Conservation (phyloP, 2,113 vertebrate species). For the Tretioscincus oriximinensis region DNA sequence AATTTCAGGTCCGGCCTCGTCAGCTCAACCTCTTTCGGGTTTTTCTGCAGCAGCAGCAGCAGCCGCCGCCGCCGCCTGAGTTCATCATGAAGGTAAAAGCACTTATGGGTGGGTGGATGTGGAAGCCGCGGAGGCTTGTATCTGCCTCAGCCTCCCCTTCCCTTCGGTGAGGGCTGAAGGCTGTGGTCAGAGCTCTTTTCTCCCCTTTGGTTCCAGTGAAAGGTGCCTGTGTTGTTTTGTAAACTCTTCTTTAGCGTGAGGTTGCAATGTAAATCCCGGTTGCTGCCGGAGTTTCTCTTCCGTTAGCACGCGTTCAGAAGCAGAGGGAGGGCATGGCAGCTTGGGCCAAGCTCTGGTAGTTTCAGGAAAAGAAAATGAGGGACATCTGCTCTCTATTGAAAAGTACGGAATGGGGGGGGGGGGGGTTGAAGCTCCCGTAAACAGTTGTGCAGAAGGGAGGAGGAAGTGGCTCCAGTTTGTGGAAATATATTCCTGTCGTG, state of each 20-base stretch:
- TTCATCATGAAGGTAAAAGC: conserved; percentile 77
- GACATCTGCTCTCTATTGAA: conserved; percentile 28
- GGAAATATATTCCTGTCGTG: background rate
- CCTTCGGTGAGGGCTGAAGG: conserved; percentile 10
- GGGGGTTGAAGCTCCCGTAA: conserved; percentile 11
- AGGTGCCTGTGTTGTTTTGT: background rate
- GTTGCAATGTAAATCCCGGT: background rate
- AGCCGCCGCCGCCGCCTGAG: conserved; percentile 65
- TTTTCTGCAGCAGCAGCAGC: conserved; percentile 62
- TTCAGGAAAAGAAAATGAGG: conserved; percentile 46
- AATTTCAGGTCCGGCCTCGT: conserved; percentile 70
- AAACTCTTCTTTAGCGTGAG: background rate
- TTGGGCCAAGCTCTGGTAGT: conserved; percentile 33
- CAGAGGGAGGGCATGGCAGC: conserved; percentile 64
- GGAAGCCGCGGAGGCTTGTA: conserved; percentile 18
- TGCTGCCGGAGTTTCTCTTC: conserved; percentile 36
- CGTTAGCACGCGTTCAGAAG: conserved; percentile 41
- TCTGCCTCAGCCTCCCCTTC: conserved; percentile 38
- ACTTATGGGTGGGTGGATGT: conserved; percentile 4
- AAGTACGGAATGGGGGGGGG: conserved; percentile 44
- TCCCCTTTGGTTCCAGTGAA: background rate
- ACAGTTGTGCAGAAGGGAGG: background rate
- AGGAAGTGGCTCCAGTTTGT: conserved; percentile 27
- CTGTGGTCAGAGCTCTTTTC: conserved; percentile 39
- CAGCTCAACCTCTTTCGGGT: conserved; percentile 60